A percentile compares a stretch with the other conserved stretches of the same genome.
Conservation (phyloP, 2,113 vertebrate species). For the Phaethon lepturus region DNA sequence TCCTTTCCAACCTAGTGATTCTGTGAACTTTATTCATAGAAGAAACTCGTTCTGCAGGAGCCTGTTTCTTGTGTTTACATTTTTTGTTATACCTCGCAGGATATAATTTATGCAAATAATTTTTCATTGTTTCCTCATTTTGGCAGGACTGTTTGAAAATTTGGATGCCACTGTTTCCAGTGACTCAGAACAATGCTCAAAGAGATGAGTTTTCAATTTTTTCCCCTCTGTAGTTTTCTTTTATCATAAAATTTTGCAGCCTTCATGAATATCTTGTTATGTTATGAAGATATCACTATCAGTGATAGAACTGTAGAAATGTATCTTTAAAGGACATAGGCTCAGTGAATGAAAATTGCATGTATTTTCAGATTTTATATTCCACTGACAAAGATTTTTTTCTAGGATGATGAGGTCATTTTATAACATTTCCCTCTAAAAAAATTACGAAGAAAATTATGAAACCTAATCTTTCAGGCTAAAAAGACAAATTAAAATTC, state of each 20-base stretch:
- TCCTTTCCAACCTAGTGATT: no score
- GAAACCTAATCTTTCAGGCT: neutral
- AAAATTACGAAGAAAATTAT: neutral
- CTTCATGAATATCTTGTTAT: neutral
- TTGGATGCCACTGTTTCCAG: neutral
- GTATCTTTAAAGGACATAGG: neutral
- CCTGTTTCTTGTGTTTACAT: neutral
- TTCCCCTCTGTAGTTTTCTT: neutral
- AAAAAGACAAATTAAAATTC: neutral
- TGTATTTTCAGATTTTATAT: neutral
- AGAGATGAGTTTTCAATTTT: neutral
- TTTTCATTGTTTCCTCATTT: constrained; percentile 3
- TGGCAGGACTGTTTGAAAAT: constrained; percentile 4
- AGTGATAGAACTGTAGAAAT: neutral
- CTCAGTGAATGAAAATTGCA: neutral
- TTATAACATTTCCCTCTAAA: neutral
- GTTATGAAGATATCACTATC: neutral
- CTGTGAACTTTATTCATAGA: neutral
- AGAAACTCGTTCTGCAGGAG: neutral
- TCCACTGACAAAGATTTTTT: neutral
- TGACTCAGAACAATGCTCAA: neutral
- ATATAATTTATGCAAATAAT: constrained; percentile 14
- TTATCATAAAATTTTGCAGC: neutral
- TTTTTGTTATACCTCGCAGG: neutral
- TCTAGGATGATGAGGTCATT: neutral